A percentile compares a stretch with the other conserved stretches of the same genome.
Evolutionary conservation across 2,888 invertebrate species (phyloP).

Genomic region (Teinopalpus imperialis): DNA sequence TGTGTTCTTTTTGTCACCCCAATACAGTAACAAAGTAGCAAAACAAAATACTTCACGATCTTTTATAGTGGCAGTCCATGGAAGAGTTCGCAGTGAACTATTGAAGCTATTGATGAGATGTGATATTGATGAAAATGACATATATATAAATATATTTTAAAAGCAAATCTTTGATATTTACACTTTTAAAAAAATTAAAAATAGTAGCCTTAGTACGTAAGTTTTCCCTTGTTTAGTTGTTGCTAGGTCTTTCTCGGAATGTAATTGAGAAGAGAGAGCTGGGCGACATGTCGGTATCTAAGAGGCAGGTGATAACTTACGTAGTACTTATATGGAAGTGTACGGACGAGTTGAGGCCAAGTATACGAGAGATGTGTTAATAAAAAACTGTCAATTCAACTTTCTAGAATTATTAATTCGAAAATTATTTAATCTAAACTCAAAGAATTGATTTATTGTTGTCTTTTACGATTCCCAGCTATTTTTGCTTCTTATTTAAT

Average conservation of each 20-base stretch:
- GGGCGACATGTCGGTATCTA: slow-evolving; percentile 42
- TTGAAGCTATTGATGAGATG: too few species aligned
- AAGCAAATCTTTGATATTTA: too few species aligned
- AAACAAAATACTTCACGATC: too few species aligned
- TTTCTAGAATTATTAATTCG: slow-evolving; percentile 62
- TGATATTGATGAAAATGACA: too few species aligned
- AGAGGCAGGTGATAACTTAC: slow-evolving; percentile 61
- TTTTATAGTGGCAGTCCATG: too few species aligned
- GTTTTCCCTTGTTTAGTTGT: slow-evolving; percentile 17
- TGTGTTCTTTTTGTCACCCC: too few species aligned
- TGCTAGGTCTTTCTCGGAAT: slow-evolving; percentile 40
- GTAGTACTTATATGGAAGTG: slow-evolving; percentile 35
- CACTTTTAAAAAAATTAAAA: too few species aligned
- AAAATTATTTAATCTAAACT: slow-evolving; percentile 33
- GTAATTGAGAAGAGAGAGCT: slow-evolving; percentile 65
- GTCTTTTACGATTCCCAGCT: too few species aligned
- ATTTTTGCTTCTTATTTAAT: too few species aligned
- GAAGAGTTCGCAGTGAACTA: too few species aligned
- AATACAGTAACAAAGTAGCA: too few species aligned
- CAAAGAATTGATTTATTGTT: slow-evolving; percentile 4
- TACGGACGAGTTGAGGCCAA: slow-evolving; percentile 45
- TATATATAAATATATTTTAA: too few species aligned
- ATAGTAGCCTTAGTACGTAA: slow-evolving; percentile 30
- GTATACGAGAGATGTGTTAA: slow-evolving; percentile 39
- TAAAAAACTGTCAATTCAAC: slow-evolving; percentile 58